These are phyloP conservation scores for Anoura caudifer DNA, from an alignment of 2,113 vertebrate species.

Conservation along the genomic window DNA sequence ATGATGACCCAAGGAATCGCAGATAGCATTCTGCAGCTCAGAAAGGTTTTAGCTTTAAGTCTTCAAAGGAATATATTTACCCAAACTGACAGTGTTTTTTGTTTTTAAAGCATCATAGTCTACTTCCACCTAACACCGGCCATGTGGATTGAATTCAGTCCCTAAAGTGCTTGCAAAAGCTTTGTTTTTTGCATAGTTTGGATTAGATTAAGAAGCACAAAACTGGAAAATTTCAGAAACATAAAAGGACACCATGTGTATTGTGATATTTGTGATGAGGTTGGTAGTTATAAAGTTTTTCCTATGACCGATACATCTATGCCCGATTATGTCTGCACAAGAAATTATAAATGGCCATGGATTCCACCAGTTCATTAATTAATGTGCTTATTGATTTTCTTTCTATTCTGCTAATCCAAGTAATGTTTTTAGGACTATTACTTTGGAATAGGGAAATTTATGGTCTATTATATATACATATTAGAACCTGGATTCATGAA, in stretches of 20 bases:
- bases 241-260: not conserved
- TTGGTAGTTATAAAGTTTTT: not conserved
- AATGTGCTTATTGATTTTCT: not conserved
- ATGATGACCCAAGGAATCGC: not conserved
- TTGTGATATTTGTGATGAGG: not conserved
- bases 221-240: not conserved
- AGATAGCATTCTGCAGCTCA: not conserved
- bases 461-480: not conserved
- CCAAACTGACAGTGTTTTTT: not conserved
- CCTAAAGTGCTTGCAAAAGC: not conserved
- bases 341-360: not conserved
- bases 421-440: not conserved
- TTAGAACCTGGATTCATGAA: not conserved
- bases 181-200: not conserved
- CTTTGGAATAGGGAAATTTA: not conserved
- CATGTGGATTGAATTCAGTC: not conserved
- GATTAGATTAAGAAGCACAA: not conserved
- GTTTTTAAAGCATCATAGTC: not conserved
- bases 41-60: slow-evolving; percentile 3
- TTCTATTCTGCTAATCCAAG: not conserved
- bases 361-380: not conserved
- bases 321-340: not conserved
- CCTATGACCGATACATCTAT: not conserved
- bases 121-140: not conserved
- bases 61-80: not conserved